Base-by-base conservation (phyloP, 2,797 vertebrate species). In the Tinamus major region DNA sequence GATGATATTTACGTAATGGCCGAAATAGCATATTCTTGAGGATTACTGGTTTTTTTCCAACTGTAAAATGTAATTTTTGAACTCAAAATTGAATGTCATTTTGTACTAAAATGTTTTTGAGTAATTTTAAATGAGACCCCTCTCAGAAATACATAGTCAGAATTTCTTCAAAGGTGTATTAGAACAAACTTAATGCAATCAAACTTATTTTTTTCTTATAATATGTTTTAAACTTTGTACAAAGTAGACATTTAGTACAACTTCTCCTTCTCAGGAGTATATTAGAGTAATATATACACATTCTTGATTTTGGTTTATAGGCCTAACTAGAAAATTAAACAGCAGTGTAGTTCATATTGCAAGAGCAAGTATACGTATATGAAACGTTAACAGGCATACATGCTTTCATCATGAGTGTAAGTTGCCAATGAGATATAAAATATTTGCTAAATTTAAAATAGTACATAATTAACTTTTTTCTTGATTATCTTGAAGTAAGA, bases 321-420 rank as follows among this genome's bases (percentile, higher is more conserved):
- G 9, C 86, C 33, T 75, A 48, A 51, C 41, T 90, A 72, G 92
- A 87, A 92, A 81, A 62, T n/a, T 67, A 67, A 95, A 67, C 44
- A 75, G 51, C 26, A 29, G 13, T 56, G 6, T 76, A 44, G 31
- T 78, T 95, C 31, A 20, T 76, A n/a, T 64, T 91, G 41, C 46
- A 56, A 39, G 79, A 78, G 16, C 61, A 87, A 72, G 61, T 76
- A 55, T 7, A 10, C 3, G 2, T 42, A 29, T 14, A 24, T 35
- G 61, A 81, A 74, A 58, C 27, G 51, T 35, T 59, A 51, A 79
- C 63, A 90, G 79, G 67, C 8, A 18, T 16, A 15, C 4, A 5
- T 33, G 18, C 20, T 85, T 87, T 48, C 9, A 46, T n/a, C 58
- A 16, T 59, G 26, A 18, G 18, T 76, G 10, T 72, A 13, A 33